phyloP scores from a whole-genome alignment of 1,140 invertebrate species.

The Lanistes nyassanus region DNA sequence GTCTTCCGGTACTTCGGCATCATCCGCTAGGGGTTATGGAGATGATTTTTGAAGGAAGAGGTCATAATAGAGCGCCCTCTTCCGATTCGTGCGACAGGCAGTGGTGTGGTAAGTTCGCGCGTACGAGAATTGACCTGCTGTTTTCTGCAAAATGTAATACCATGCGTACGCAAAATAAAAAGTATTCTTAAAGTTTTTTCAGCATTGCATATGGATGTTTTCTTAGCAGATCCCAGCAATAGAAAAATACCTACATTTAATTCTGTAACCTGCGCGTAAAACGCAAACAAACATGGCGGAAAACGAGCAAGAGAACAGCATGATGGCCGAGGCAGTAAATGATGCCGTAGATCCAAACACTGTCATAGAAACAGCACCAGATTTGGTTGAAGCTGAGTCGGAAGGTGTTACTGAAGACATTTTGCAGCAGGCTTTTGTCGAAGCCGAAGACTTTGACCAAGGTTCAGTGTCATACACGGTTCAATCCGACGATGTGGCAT shows the following conservation, averaged over 20 bases:
- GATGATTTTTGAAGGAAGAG: not conserved
- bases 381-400: constrained; percentile 16
- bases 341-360: constrained; percentile 37
- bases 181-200: not conserved
- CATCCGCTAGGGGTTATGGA: not conserved
- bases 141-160: not conserved
- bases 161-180: not conserved
- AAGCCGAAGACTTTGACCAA: constrained; percentile 53
- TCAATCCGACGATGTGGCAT: constrained; percentile 28
- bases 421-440: constrained; percentile 64
- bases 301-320: constrained; percentile 39
- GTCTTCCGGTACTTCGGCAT: not conserved
- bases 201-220: not conserved
- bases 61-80: constrained; percentile 29
- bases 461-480: constrained; percentile 30
- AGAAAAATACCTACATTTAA: constrained; percentile 10
- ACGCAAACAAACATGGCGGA: constrained; percentile 59
- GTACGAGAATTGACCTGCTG: constrained; percentile 19
- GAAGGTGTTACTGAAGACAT: constrained; percentile 61
- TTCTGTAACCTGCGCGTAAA: constrained; percentile 17
- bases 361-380: constrained; percentile 32
- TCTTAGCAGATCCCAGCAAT: not conserved
- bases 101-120: constrained; percentile 27
- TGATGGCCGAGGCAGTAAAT: constrained; percentile 43
- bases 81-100: constrained; percentile 19